A percentile compares a stretch with the other conserved stretches of the same genome.
Conservation (phyloP, 2,888 invertebrate species). For the Trachelus troglodyta region DNA sequence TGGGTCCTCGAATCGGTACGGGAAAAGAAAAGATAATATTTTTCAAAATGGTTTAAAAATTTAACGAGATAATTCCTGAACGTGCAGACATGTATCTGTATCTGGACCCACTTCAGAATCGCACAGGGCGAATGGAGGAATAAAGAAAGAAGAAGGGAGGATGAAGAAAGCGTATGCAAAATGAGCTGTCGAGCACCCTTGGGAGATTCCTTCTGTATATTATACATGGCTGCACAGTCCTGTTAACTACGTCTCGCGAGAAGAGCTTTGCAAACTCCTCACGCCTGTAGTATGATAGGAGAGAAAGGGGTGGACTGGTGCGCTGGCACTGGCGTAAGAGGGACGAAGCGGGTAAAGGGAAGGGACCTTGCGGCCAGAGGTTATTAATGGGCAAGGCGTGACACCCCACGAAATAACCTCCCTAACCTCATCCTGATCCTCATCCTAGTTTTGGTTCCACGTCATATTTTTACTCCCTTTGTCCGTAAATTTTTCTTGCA, state of each 20-base stretch:
- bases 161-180: constrained; percentile 53
- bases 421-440: constrained; percentile 29
- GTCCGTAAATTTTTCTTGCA: neutral
- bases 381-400: constrained; percentile 62
- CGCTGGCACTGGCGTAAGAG: constrained; percentile 21
- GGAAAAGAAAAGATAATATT: neutral
- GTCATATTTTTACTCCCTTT: neutral
- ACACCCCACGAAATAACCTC: constrained; percentile 59
- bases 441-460: constrained; percentile 10
- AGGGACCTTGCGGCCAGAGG: constrained; percentile 40
- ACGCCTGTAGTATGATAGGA: constrained; percentile 42
- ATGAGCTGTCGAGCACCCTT: constrained; percentile 57
- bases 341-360: constrained; percentile 24
- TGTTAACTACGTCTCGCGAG: constrained; percentile 56
- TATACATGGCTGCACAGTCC: constrained; percentile 49
- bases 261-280: constrained; percentile 61
- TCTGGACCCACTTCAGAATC: neutral
- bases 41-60: neutral
- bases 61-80: neutral
- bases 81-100: neutral
- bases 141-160: neutral
- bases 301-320: constrained; percentile 21
- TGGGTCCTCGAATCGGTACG: neutral
- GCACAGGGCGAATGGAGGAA: too few relatives aligned
- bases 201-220: constrained; percentile 55